Base-by-base conservation (phyloP, 2,113 vertebrate genomes). In the Actinemys pallida region DNA sequence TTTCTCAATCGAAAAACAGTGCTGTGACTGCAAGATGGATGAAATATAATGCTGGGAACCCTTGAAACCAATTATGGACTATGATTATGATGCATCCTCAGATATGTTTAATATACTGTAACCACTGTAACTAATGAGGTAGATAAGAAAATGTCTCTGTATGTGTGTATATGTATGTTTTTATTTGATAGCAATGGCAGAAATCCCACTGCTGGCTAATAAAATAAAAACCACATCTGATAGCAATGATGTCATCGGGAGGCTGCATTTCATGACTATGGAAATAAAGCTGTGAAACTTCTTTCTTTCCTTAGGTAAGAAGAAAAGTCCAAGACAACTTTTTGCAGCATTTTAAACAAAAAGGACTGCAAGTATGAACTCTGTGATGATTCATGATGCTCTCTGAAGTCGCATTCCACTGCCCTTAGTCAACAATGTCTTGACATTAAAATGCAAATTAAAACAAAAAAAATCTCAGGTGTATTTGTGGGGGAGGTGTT, bases 81-180 rank as follows among this genome's bases (percentile, higher is more conserved):
- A 96, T 96, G 90, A 97, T 97, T 98, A 83, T 96, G 93, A 92
- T 96, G 86, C 91, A 95, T 98, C 93, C 83, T 98, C 93, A 97
- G 87, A 96, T 97, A 90, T 91, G 89, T 84, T 89, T 95, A 98
- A 98, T 98, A 98, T 97, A 94, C 92, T 97, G 81, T 94, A 94
- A 93, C 79, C 93, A 94, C 94, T 97, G n/a, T 89, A 97, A 97
- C 83, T 95, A 96, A 96, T 97, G 91, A 97, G 82, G 78, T 84
- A 96, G 90, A 83, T 94, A 84, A 97, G 83, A 91, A 94, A 89
- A 94, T 86, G 79, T 59, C 86, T 65, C 83, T 92, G n/a, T 59
- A 72, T n/a, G 62, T n/a, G 62, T 20, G 8, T 57, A 25, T 93
- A 90, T 31, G 9, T 50, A 94, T 24, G 47, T 62, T 75, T 91